Percentiles rank a stretch among this genome's conserved stretches.
These are phyloP conservation scores for Lutjanus erythropterus DNA, from an alignment of 2,113 vertebrate species.

Conservation along the genomic window DNA sequence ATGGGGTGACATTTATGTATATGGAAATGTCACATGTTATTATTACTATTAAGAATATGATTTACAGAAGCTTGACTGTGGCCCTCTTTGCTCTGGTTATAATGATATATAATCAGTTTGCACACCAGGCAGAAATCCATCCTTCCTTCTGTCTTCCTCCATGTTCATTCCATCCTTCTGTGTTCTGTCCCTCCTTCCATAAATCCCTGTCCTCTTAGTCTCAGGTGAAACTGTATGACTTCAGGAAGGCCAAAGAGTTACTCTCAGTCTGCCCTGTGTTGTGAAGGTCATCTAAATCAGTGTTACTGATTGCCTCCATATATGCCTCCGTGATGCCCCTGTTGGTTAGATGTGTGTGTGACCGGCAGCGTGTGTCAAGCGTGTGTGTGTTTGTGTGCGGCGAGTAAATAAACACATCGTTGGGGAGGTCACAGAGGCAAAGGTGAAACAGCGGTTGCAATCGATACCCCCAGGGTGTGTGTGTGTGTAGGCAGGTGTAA, in stretches of 20 bases:
- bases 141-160: no score
- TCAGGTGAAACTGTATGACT: constrained; percentile 10
- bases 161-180: no score
- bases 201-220: not conserved
- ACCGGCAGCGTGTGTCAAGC: constrained; percentile 24
- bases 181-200: not conserved
- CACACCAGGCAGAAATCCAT: no score
- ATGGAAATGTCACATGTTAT: constrained; percentile 20
- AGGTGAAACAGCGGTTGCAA: constrained; percentile 82
- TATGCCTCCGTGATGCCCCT: constrained; percentile 20
- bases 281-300: constrained; percentile 44
- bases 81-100: not conserved
- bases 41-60: not conserved
- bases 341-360: constrained; percentile 30
- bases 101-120: not conserved
- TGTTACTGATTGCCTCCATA: constrained; percentile 11
- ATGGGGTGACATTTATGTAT: constrained; percentile 8
- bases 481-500: constrained; percentile 70
- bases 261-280: not conserved
- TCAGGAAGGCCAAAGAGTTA: not conserved
- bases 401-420: constrained; percentile 83
- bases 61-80: not conserved
- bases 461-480: constrained; percentile 75
- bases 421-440: constrained; percentile 79
- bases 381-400: constrained; percentile 51